phyloP scores from a whole-genome alignment of 2,113 vertebrate species.

The Varanus komodoensis region DNA sequence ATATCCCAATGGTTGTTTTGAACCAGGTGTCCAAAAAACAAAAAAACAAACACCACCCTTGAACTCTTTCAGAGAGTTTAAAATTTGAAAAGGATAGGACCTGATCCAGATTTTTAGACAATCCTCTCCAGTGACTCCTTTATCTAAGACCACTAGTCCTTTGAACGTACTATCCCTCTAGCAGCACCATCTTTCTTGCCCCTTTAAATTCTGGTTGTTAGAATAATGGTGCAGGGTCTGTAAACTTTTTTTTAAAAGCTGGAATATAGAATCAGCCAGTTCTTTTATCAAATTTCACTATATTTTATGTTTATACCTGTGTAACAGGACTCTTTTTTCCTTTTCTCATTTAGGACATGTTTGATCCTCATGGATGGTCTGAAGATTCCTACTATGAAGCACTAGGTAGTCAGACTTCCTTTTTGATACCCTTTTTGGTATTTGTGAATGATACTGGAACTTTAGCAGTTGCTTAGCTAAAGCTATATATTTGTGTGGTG shows the following conservation, averaged over 20 bases:
- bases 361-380: slow-evolving; percentile 97
- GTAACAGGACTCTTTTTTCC: neutral
- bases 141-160: neutral
- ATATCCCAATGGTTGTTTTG: neutral
- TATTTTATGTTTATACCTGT: neutral
- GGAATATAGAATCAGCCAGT: neutral
- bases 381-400: slow-evolving; percentile 97
- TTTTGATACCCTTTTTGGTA: neutral
- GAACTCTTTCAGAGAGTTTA: neutral
- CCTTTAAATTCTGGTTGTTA: neutral
- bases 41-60: neutral
- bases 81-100: neutral
- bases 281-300: neutral
- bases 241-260: neutral
- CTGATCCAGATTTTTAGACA: neutral
- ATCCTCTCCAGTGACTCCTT: neutral
- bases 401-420: slow-evolving; percentile 79
- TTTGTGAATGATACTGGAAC: neutral
- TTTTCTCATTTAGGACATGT: slow-evolving; percentile 87
- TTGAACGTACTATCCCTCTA: neutral
- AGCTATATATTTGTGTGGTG: neutral
- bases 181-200: neutral
- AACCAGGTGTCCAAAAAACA: neutral
- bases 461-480: slow-evolving; percentile 44
- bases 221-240: neutral